Evolutionary conservation across 2,113 vertebrate genomes (phyloP).

Genomic region (Notothenia rossii): DNA sequence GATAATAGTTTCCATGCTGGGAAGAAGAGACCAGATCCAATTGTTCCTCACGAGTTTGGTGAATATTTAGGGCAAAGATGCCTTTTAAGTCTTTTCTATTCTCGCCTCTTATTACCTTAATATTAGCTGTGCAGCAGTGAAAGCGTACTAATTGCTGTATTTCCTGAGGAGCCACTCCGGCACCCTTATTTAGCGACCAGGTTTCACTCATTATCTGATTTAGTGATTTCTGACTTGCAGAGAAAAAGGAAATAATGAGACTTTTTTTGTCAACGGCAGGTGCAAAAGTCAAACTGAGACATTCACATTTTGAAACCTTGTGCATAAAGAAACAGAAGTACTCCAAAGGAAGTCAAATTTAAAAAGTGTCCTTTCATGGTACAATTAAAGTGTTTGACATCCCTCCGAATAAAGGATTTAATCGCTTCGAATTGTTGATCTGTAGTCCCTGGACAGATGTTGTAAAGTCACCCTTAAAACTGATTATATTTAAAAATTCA

Average conservation of each 20-base stretch:
- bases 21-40: slow-evolving; percentile 9
- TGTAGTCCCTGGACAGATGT: too few relatives aligned
- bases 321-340: background rate
- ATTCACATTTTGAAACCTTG: background rate
- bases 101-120: background rate
- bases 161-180: slow-evolving; percentile 28
- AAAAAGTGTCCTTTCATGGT: background rate
- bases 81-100: background rate
- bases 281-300: slow-evolving; percentile 24
- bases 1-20: slow-evolving; percentile 27
- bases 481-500: too few relatives aligned
- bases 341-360: background rate
- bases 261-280: too few relatives aligned
- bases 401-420: background rate
- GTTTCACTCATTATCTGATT: slow-evolving; percentile 38
- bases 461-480: too few relatives aligned
- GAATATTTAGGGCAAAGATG: slow-evolving; percentile 1
- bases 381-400: background rate
- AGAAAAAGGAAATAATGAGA: slow-evolving; percentile 40
- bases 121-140: slow-evolving; percentile 25
- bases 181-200: background rate
- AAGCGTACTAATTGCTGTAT: slow-evolving; percentile 39
- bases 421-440: background rate
- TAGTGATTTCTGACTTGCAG: slow-evolving; percentile 14
- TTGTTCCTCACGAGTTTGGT: slow-evolving; percentile 2